Evolutionary conservation across 2,888 invertebrate genomes (phyloP).

Genomic region (Ypsolopha sequella): DNA sequence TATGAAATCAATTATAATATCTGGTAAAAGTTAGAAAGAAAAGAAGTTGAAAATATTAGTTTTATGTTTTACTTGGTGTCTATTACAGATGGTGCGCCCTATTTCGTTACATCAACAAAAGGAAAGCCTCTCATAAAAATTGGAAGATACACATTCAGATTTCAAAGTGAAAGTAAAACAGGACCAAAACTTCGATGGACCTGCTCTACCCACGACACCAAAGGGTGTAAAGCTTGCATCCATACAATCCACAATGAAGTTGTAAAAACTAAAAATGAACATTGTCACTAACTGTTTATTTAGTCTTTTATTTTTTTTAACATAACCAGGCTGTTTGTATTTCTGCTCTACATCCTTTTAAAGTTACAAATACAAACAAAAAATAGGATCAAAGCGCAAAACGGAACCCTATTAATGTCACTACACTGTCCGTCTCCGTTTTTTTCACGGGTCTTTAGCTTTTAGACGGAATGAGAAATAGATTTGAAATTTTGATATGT

Average conservation of each 20-base stretch:
- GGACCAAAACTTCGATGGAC: conserved; percentile 12
- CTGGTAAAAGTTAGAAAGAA: too few relatives aligned
- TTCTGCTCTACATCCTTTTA: not conserved
- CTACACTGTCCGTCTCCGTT: too few relatives aligned
- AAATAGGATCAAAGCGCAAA: too few relatives aligned
- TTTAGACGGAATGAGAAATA: too few relatives aligned
- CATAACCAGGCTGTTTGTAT: not conserved
- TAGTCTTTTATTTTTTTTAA: too few relatives aligned
- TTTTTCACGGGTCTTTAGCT: too few relatives aligned
- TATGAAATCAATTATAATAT: too few relatives aligned
- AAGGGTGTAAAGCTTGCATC: conserved; percentile 9
- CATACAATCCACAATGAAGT: conserved; percentile 7
- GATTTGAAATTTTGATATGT: too few relatives aligned
- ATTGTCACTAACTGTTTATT: conserved; percentile 4
- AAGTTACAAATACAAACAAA: not conserved
- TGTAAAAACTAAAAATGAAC: conserved; percentile 2
- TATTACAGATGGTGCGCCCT: not conserved
- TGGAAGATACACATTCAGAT: not conserved
- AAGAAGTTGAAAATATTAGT: too few relatives aligned
- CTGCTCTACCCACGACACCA: conserved; percentile 8
- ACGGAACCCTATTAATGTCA: too few relatives aligned
- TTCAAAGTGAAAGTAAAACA: not conserved
- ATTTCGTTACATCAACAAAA: not conserved
- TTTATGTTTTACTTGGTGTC: too few relatives aligned
- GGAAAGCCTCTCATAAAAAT: not conserved